phyloP scores from a whole-genome alignment of 2,888 invertebrate genomes.

The Scelioninae gen. 2 region DNA sequence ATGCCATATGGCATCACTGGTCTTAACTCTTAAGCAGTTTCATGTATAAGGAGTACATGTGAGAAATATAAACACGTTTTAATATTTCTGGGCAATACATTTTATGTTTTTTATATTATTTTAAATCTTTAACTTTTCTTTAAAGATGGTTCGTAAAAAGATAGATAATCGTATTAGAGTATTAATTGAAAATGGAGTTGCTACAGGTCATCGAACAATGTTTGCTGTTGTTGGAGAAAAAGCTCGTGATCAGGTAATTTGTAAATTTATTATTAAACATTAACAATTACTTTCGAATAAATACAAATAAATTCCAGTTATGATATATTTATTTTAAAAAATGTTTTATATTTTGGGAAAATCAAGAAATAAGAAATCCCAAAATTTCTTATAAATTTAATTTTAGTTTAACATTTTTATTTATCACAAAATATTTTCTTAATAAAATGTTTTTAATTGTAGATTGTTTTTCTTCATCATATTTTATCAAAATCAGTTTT shows the following conservation, averaged over 20 bases:
- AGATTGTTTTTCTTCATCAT: constrained; percentile 98
- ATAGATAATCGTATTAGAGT: constrained; percentile 96
- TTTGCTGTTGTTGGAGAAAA: constrained; percentile 97
- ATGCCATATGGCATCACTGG: too few relatives aligned
- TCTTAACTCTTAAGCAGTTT: too few relatives aligned
- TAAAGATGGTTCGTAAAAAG: constrained; percentile 92
- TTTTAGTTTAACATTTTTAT: background rate
- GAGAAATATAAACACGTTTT: too few relatives aligned
- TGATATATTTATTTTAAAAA: too few relatives aligned
- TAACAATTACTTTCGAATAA: too few relatives aligned
- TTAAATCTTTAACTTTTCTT: background rate
- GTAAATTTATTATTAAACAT: constrained; percentile 85
- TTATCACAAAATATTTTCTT: too few relatives aligned
- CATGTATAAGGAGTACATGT: too few relatives aligned
- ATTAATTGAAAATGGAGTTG: constrained; percentile 97
- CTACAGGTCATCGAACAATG: constrained; percentile 92
- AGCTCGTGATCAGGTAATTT: constrained; percentile 94
- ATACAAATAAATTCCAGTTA: too few relatives aligned
- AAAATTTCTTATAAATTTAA: too few relatives aligned
- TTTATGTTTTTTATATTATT: too few relatives aligned
- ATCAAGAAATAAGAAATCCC: too few relatives aligned
- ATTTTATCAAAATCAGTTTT: constrained; percentile 96
- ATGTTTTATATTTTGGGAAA: too few relatives aligned
- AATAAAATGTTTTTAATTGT: constrained; percentile 6
- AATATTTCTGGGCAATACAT: background rate